phyloP scores from a whole-genome alignment of 1,140 invertebrate species.

The Sminthurinus signatus region DNA sequence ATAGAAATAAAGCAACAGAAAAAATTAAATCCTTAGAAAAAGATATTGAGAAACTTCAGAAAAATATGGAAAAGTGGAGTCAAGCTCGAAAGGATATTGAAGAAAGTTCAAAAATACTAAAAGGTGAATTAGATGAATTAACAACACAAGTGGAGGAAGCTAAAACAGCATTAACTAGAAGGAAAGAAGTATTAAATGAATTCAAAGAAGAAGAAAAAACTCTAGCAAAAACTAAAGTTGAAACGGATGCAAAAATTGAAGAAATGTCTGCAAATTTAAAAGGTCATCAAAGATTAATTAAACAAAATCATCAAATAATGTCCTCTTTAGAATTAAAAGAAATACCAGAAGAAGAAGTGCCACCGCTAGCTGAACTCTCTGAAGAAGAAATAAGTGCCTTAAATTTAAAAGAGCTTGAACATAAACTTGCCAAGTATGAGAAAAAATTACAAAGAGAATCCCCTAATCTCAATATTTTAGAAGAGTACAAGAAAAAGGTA shows the following conservation, averaged over 20 bases:
- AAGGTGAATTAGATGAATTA: conserved; percentile 15
- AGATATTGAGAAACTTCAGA: conserved; percentile 55
- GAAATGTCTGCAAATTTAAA: conserved; percentile 11
- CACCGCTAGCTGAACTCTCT: conserved; percentile 52
- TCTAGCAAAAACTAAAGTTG: conserved; percentile 47
- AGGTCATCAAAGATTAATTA: not conserved
- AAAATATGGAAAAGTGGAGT: conserved; percentile 44
- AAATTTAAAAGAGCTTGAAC: conserved; percentile 56
- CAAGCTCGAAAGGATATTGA: conserved; percentile 37
- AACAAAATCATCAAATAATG: conserved; percentile 45
- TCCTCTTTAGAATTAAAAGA: conserved; percentile 60
- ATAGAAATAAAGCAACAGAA: conserved; percentile 62
- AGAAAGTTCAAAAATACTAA: conserved; percentile 23
- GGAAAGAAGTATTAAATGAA: conserved; percentile 56
- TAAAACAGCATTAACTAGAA: conserved; percentile 55
- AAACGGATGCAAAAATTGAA: conserved; percentile 22
- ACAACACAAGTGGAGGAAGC: conserved; percentile 45
- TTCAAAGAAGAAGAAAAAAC: conserved; percentile 60
- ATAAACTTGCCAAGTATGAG: conserved; percentile 58
- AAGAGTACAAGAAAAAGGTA: conserved; percentile 61
- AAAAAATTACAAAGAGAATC: conserved; percentile 61
- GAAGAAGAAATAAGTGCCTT: conserved; percentile 63
- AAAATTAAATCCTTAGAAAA: conserved; percentile 63
- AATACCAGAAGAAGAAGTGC: conserved; percentile 52
- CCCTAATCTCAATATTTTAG: conserved; percentile 73